Evolutionary conservation across 1,140 invertebrate genomes (phyloP), one percentile per base, ranked within the genome.

Genomic region (Trialeurodes vaporariorum): DNA sequence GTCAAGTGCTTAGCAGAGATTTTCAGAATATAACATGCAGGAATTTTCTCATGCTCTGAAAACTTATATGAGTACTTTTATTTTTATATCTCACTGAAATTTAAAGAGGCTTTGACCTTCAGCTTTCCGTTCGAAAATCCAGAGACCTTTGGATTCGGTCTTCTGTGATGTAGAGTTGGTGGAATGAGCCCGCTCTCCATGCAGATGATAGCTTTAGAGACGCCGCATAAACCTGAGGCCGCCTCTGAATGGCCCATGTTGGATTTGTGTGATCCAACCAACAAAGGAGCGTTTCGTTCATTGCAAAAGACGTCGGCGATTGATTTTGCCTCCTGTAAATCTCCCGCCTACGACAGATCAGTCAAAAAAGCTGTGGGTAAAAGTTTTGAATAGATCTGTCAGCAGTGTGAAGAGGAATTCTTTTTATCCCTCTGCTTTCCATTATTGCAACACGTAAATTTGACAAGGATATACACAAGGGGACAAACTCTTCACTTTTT

Each of bases 201-300:
- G 25, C 70, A 67, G 0, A 72, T 40, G 5, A 71, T 24, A 13
- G 71, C 81, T 76, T 87, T 87, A 17, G 82, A 79, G 58, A 87
- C 72, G 2, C 82, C 78, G 69, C 81, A 81, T 0, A 87, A 68
- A 26, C 82, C 81, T 73, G 87, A 86, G 1, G 84, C 84, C 22
- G 87, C 82, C 75, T 90, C 87, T 25, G 86, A 81, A 71, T 91
- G 88, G 0, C 88, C 88, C 82, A 89, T 85, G 75, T 90, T 90
- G 1, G 85, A 86, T 72, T 88, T 90, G 0, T 88, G 83, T 11
- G 87, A 87, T 1, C 88, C 88, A 69, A 90, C 85, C 1, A 84
- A 73, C 1, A 91, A 77, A 25, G 87, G 83, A 9, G 71, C 40
- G 2, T 75, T 72, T 59, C 85, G 76, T 23, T 79, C 76, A 24